Base-by-base conservation (phyloP, 2,113 vertebrate species). In the Gallinago jamesoni region DNA sequence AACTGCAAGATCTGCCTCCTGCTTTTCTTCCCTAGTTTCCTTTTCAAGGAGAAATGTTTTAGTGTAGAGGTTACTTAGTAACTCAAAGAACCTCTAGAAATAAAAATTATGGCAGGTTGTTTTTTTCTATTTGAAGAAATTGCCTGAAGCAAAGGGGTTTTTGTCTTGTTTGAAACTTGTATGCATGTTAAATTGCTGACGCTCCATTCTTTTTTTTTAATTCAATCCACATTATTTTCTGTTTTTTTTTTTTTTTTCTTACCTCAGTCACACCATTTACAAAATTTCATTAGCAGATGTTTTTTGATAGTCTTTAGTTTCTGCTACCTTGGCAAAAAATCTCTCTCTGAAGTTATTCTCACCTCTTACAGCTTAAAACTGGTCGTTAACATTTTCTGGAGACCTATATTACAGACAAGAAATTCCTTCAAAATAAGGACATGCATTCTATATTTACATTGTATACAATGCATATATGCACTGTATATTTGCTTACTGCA, bases 81-180 rank as follows among this genome's bases (percentile, higher is more conserved):
- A 86, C 55, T 84, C 37, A 63, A 43, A 74, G 59, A 89, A 62
- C 21, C 5, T 90, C 75, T 83, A 66, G 70, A 87, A 83, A 94
- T 69, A 88, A 93, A 85, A 86, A 59, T 27, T 55, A 80, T 85
- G 59, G 82, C 80, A 91, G 3, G 28, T 50, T 84, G 27, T 66
- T 87, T 87, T 67, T 37, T 84, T 41, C 55, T 87, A 31, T 91
- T 92, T 90, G 41, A 91, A 85, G 92, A 96, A 89, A 88, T n/a
- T 85, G 87, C 78, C 84, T 89, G 74, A 83, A 95, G 63, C 78
- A 94, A 69, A 85, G 20, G 0, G 0, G 1, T 30, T 77, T 88
- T 70, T 78, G 27, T 95, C 1, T 20, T 48, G 12, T 89, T 96
- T 94, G 62, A 84, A 83, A 74, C 56, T 86, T 3, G 2, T 60